Conservation (phyloP, 1,140 invertebrate species). For the Caenorhabditis tropicalis region DNA sequence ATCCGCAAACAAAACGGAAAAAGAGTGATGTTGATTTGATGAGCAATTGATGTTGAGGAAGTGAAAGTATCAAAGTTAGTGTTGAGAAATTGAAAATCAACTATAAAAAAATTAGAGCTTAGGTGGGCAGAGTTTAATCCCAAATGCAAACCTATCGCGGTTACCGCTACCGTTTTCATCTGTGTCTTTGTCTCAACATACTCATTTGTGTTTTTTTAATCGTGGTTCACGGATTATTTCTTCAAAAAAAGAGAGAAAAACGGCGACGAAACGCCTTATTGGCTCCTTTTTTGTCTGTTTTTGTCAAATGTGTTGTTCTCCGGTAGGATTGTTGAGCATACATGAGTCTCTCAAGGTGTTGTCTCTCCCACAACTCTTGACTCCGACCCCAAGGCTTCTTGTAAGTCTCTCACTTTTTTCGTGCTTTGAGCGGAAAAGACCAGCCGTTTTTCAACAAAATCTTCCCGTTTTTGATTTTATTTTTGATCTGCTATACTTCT, state of each 20-base stretch:
- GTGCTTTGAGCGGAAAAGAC: slow-evolving; percentile 13
- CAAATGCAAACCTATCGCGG: not conserved
- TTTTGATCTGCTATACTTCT: no score
- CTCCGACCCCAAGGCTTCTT: slow-evolving; percentile 3
- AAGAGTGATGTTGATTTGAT: not conserved
- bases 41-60: slow-evolving; percentile 7
- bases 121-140: slow-evolving; percentile 5
- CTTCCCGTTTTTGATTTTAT: not conserved
- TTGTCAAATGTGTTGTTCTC: slow-evolving; percentile 36
- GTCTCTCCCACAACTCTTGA: slow-evolving; percentile 21
- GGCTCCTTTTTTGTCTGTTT: not conserved
- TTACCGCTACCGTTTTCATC: not conserved
- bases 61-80: not conserved
- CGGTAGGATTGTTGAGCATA: slow-evolving; percentile 15
- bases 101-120: not conserved
- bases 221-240: slow-evolving; percentile 27
- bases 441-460: not conserved
- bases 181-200: not conserved
- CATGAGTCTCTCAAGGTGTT: slow-evolving; percentile 31
- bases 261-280: not conserved
- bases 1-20: slow-evolving; percentile 26
- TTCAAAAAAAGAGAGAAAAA: not conserved
- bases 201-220: not conserved
- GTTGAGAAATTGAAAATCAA: not conserved
- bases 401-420: slow-evolving; percentile 38